Evolutionary conservation across 2,888 invertebrate species (phyloP), one percentile per base, ranked within the genome.

Genomic region (Podabrus alpinus): DNA sequence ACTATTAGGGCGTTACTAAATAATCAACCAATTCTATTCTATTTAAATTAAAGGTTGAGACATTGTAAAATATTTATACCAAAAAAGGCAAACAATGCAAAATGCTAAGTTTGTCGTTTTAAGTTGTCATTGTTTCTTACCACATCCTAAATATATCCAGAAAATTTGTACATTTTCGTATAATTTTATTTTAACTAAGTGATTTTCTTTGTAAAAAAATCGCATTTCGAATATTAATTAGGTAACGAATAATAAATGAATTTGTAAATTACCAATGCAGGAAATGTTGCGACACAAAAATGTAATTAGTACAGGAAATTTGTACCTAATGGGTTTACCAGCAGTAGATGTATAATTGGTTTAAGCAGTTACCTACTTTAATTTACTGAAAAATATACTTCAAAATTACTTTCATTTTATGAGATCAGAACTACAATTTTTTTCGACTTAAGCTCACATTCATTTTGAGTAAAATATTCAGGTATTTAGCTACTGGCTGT

Each of bases 21-120:
- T 75, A 72, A 75, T 75, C 72, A 29, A 21, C 66, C 69, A 72
- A 75, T 75, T 72, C 75, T 69, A 75, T 75, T 75, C 75, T 69
- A 75, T 75, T 75, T 75, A 75, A 75, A 75, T 72, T 72, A 75
- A 45, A 66, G 66, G 69, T 69, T 75, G 72, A 72, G 68, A 75
- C 71, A 75, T 68, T 66, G 59, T 71, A 64, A 71, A 75, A 71
- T 72, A 25, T 66, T 75, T 68, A 66, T 70, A 66, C 69, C 61
- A 73, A 72, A 61, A 59, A 29, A 59, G 59, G 59, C 15, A 68
- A 72, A 66, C 66, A 72, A 72, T 62, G 61, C 62, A 25, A 29
- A 66, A 66, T 66, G 59, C 25, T 21, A 70, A 59, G 59, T 29
- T 15, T 17, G 16, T 59, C 16, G 68, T 69, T 69, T 24, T 15